Conservation (phyloP, 2,113 vertebrate genomes). For the Rhineura floridana region DNA sequence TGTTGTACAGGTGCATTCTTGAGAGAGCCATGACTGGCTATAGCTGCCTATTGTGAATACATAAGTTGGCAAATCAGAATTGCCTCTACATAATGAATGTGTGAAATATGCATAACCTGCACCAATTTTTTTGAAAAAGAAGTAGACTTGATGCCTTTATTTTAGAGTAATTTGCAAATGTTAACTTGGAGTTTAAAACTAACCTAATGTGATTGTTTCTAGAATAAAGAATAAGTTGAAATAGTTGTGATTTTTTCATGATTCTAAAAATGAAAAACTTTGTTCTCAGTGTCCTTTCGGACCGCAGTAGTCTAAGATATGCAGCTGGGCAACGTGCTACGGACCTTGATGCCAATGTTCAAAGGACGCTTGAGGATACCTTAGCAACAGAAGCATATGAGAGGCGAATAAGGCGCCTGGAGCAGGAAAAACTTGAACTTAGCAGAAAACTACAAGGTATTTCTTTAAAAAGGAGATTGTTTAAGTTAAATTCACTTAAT, state of each 20-base stretch:
- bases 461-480: neutral
- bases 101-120: neutral
- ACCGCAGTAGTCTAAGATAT: slow-evolving; percentile 89
- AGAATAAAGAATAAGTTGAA: neutral
- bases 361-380: slow-evolving; percentile 91
- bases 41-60: neutral
- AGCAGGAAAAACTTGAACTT: slow-evolving; percentile 95
- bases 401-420: slow-evolving; percentile 92
- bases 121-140: neutral
- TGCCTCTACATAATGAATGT: too few relatives aligned
- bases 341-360: slow-evolving; percentile 85
- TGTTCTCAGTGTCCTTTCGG: slow-evolving; percentile 85
- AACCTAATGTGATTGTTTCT: neutral
- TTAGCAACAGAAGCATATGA: slow-evolving; percentile 96
- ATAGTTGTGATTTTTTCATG: neutral
- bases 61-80: neutral
- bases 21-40: neutral
- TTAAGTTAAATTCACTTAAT: slow-evolving; percentile 5
- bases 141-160: neutral
- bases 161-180: neutral
- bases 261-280: neutral
- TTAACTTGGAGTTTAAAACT: neutral
- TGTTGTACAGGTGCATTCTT: neutral
- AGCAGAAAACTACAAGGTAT: slow-evolving; percentile 95
- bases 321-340: slow-evolving; percentile 76